Evolutionary conservation across 2,797 vertebrate species (phyloP).

Genomic region (Todus mexicanus): DNA sequence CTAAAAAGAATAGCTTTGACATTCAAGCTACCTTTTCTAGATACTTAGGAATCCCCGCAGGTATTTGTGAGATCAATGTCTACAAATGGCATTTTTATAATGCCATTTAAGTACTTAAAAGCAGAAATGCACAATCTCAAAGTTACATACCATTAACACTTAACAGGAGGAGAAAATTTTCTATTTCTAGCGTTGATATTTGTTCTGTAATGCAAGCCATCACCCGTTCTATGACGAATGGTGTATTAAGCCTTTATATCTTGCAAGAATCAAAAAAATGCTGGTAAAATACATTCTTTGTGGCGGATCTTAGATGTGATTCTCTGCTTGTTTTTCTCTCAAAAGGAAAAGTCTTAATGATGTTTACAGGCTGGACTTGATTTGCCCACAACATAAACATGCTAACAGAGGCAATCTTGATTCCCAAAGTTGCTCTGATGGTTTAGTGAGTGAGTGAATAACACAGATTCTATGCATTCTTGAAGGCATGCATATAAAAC

Average conservation of each 20-base stretch:
- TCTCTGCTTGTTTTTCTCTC: neutral
- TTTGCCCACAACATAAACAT: neutral
- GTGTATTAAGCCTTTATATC: neutral
- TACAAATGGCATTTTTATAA: neutral
- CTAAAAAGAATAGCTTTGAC: conserved; percentile 7
- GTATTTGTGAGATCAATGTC: neutral
- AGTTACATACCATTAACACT: neutral
- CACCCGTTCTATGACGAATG: fast-evolving
- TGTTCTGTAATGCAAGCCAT: neutral
- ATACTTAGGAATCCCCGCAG: neutral
- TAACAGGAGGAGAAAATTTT: neutral
- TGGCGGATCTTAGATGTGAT: neutral
- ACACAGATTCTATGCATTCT: neutral
- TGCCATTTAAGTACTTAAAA: neutral
- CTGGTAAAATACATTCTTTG: neutral
- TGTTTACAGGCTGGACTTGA: neutral
- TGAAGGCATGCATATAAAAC: neutral
- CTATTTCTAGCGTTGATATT: neutral
- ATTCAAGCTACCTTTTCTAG: conserved; percentile 6
- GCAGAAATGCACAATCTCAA: neutral
- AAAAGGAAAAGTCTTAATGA: neutral
- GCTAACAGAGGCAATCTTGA: neutral
- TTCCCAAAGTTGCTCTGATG: neutral
- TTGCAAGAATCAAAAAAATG: neutral
- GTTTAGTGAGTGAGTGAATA: neutral